Evolutionary conservation across 2,888 invertebrate genomes (phyloP), one percentile per base, ranked within the genome.

Genomic region (Xanthia togata): DNA sequence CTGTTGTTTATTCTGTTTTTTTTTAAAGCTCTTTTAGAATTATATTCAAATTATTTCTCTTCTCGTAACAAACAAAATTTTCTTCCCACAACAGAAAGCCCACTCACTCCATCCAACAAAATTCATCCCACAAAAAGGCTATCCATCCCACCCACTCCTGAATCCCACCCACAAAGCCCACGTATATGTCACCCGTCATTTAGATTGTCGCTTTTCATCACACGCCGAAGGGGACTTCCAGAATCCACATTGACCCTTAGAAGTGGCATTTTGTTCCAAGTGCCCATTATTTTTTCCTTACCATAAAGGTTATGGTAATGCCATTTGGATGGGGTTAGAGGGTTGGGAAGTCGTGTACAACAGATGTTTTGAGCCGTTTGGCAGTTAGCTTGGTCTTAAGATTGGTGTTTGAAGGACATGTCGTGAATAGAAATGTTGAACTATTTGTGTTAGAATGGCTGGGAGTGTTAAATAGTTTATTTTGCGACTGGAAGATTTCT

Each of bases 131-230:
- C 55, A 44, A 70, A 78, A 77, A 79, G 23, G 84, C 71, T 89
- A 2, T 17, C 64, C 73, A 74, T 71, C 60, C 78, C 8, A 23
- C 4, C 11, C 20, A 11, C 1, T 89, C 68, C 79, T 94, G 84
- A 87, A 84, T 88, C 86, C 55, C 76, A 57, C 17, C 67, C 65
- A 68, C 83, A 80, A 78, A 91, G 89, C 91, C 91, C 95, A 95
- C 95, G 96, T 95, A 92, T 90, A 89, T 95, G 96, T 96, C 96
- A 95, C 96, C 95, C 95, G 94, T 96, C 96, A 96, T 96, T 95
- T 93, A 91, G 92, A 93, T 92, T 94, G 95, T 94, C 96, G 95
- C 96, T 95, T 97, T 96, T 97, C 96, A 96, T 96, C 96, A 94
- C 94, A 88, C 91, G 84, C 87, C 87, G 76, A 89, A 92, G 92